A percentile compares a stretch with the other conserved stretches of the same genome.
Conservation (phyloP, 2,797 vertebrate genomes). For the Karalla daura region DNA sequence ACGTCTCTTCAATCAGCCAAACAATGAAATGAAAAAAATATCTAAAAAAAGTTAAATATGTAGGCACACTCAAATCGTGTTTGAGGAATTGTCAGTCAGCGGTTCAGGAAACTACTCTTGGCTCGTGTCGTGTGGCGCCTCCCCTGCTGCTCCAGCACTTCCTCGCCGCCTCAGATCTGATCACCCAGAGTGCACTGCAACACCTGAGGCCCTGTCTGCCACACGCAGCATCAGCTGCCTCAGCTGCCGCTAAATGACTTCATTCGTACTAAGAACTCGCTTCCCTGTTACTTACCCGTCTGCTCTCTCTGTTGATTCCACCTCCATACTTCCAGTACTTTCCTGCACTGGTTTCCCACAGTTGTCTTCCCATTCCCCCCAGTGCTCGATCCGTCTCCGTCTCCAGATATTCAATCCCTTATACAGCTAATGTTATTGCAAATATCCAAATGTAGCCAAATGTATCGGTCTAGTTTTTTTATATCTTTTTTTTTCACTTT, state of each 20-base stretch:
- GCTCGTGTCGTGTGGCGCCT: not conserved
- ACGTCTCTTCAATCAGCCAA: not conserved
- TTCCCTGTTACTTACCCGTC: not conserved
- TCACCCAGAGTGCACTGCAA: conserved; percentile 13
- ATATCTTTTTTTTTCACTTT: not conserved
- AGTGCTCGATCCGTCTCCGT: no score
- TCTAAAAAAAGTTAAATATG: not conserved
- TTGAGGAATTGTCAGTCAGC: conserved; percentile 16
- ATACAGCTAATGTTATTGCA: not conserved
- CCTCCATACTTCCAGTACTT: no score
- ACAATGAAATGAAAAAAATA: not conserved
- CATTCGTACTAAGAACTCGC: not conserved
- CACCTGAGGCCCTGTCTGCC: conserved; percentile 26
- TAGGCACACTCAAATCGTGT: not conserved
- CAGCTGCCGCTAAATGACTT: not conserved
- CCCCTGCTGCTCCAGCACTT: conserved; percentile 2
- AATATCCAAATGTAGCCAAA: no score
- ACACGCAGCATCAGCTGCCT: not conserved
- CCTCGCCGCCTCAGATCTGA: conserved; percentile 6
- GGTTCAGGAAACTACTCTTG: not conserved
- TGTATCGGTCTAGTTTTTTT: no score
- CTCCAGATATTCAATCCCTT: no score
- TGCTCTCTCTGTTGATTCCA: not conserved
- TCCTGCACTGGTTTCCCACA: no score
- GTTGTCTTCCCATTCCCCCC: no score